Evolutionary conservation across 2,888 invertebrate genomes (phyloP), one percentile per base, ranked within the genome.

Genomic region (Hoplodrina ambigua): DNA sequence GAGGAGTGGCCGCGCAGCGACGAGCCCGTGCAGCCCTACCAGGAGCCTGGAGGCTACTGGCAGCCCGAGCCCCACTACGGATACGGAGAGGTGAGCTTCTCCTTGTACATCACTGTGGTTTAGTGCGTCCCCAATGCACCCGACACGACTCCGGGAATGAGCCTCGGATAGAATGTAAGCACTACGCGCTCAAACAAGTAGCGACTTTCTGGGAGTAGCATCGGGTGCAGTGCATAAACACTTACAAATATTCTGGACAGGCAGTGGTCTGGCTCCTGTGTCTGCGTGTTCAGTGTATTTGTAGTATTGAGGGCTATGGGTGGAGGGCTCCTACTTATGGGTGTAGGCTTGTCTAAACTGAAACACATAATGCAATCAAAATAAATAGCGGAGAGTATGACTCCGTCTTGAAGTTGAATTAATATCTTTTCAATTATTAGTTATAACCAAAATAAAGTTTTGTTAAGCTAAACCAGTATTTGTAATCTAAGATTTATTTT

Each of bases 41-140:
- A 84, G 5, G 91, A 91, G 69, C 85, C 87, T 57, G 33, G 3
- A 15, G 5, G 6, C 20, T 72, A 71, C 88, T 94, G 93, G 94
- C 90, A 86, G 60, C 74, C 62, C 6, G 91, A 91, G 64, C 65
- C 20, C 68, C 0, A 80, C 49, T 91, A 93, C 78, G 78, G 73
- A 1, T 72, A 72, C 56, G 85, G 78, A 8, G 92, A 94, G 90
- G 94, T 94, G 69, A 81, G 91, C 37, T 7, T 33, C 4, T 4
- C 33, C 33, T 37, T 8, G 8, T 25, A 25, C 25, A 25, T 25
- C 37, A 37, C 37, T 33, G 4, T 33, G 37, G 8, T 8, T 33
- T 7, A 7, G 33, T 37, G 37, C 37, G 37, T 8, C 8, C 7
- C 1, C 37, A 8, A 7, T 37, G 41, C 41, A 41, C 41, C 13